phyloP scores from a whole-genome alignment of 2,888 invertebrate species.

The Plebejus argus region DNA sequence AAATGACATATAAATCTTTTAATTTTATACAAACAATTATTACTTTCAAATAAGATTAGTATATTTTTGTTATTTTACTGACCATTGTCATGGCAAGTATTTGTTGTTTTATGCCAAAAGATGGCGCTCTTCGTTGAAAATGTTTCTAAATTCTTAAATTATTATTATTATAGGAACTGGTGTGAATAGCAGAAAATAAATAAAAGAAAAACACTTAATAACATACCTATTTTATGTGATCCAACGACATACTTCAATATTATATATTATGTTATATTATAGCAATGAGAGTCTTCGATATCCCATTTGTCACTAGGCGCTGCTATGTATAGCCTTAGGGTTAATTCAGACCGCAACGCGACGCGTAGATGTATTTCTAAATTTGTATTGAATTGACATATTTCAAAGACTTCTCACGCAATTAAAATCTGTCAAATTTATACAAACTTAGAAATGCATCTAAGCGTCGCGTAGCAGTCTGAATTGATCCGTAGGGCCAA shows the following conservation, averaged over 20 bases:
- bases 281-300: background rate
- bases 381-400: too few relatives aligned
- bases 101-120: background rate
- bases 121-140: background rate
- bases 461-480: too few relatives aligned
- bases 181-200: constrained; percentile 2
- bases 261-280: background rate
- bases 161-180: background rate
- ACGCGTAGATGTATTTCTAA: too few relatives aligned
- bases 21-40: background rate
- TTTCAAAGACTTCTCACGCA: too few relatives aligned
- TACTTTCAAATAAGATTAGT: too few relatives aligned
- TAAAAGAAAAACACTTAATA: background rate
- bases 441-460: too few relatives aligned
- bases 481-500: too few relatives aligned
- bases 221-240: background rate
- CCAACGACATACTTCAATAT: background rate
- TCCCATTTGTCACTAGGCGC: too few relatives aligned
- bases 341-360: too few relatives aligned
- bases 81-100: background rate
- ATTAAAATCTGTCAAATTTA: too few relatives aligned
- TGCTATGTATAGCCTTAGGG: too few relatives aligned
- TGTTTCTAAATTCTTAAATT: constrained; percentile 4
- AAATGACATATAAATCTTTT: background rate
- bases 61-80: background rate